These are phyloP conservation scores for Anolis apletophallus DNA, from an alignment of 2,797 vertebrate species.

Conservation along the genomic window DNA sequence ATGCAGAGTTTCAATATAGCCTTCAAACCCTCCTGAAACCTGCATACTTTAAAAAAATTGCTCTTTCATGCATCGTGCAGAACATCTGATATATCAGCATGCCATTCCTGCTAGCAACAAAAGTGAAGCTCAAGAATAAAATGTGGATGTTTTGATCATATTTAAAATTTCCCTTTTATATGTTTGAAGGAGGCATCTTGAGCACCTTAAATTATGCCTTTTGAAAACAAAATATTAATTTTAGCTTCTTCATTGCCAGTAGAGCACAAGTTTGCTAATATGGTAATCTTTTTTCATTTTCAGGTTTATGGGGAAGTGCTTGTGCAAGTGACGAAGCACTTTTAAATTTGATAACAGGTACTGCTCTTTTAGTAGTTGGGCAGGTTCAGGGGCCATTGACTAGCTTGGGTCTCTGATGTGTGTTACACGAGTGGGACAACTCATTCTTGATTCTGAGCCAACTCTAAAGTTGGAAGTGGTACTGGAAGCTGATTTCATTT, in stretches of 20 bases:
- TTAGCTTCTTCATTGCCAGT: not conserved
- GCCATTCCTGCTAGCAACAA: not conserved
- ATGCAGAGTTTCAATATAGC: not conserved
- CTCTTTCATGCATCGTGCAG: not conserved
- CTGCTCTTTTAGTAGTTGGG: not conserved
- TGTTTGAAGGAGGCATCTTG: not conserved
- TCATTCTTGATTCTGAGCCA: not conserved
- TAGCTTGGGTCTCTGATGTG: too few species aligned
- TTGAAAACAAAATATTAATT: not conserved
- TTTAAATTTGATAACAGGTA: conserved; percentile 4
- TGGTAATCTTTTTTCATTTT: not conserved
- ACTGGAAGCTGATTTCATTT: too few species aligned
- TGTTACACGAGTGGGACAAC: not conserved
- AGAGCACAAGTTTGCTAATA: not conserved
- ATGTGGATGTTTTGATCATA: too few species aligned
- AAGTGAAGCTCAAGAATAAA: not conserved
- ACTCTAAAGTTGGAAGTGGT: too few species aligned
- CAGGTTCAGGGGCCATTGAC: too few species aligned
- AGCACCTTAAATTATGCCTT: not conserved
- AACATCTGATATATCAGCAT: not conserved
- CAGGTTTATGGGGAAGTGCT: conserved; percentile 43
- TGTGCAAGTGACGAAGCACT: not conserved
- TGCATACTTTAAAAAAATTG: not conserved
- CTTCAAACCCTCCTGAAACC: not conserved
- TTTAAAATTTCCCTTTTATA: not conserved